phyloP scores from a whole-genome alignment of 2,113 vertebrate species.

The Motacilla alba region DNA sequence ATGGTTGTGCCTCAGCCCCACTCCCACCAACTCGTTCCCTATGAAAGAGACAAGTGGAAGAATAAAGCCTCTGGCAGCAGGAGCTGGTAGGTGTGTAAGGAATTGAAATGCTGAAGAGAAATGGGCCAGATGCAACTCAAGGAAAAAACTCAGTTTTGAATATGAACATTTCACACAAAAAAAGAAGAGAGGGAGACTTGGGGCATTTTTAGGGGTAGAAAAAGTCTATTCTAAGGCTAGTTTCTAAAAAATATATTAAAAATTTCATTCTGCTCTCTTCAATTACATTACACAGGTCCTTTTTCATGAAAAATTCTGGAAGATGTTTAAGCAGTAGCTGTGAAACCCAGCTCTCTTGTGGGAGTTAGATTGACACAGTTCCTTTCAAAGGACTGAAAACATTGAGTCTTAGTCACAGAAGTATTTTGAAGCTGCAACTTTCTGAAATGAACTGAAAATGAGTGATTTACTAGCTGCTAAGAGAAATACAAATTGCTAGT shows the following conservation, averaged over 20 bases:
- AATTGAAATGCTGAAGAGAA: background rate
- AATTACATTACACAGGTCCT: background rate
- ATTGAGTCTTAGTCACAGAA: background rate
- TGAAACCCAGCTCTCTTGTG: background rate
- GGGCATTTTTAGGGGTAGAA: background rate
- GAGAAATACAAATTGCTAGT: background rate
- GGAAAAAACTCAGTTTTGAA: background rate
- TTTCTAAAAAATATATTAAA: background rate
- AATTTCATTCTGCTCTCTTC: background rate
- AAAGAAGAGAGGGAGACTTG: background rate
- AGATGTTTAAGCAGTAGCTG: background rate
- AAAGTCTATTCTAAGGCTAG: background rate
- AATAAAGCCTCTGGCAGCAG: background rate
- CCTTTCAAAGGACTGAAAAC: background rate
- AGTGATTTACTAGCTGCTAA: background rate
- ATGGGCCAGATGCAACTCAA: background rate
- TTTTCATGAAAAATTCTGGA: background rate
- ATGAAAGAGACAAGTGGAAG: background rate
- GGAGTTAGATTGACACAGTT: background rate
- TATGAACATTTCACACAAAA: background rate
- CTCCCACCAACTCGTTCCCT: accelerated
- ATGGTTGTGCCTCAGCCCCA: background rate
- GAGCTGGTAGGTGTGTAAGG: background rate
- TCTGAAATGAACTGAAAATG: background rate
- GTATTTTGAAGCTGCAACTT: background rate